Evolutionary conservation across 2,113 vertebrate species (phyloP), one percentile per base, ranked within the genome.

Genomic region (Xiphorhynchus elegans): DNA sequence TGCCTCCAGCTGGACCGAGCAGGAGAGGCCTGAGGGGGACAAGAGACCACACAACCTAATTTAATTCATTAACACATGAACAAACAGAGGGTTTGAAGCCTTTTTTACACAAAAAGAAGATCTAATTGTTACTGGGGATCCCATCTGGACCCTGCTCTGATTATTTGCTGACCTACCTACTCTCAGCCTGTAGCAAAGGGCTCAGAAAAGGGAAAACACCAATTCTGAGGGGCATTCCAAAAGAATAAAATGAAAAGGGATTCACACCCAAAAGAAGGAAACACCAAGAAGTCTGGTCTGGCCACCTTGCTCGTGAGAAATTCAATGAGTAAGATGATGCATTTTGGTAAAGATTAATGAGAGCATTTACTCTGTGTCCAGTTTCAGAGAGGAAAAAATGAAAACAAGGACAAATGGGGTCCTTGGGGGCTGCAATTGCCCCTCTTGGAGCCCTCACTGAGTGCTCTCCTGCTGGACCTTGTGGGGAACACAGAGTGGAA

Each of bases 381-480:
- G 31, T n/a, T 31, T 44, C 18, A 53, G 39, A 47, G 17, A 50
- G 7, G 16, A 63, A 73, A 13, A 74, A 59, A 33, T 8, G 13
- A 60, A 86, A 59, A 40, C 62, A 63, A 78, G 76, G 81, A 55
- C 31, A 53, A 78, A 40, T 3, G 7, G 35, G 26, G 16, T 28
- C 39, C 28, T 44, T 0, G 0, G 37, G 49, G n/a, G 19, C 60
- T 44, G 26, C 49, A 24, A 0, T 0, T 74, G 3, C 42, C 66
- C 76, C 66, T 79, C 72, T 82, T 68, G 81, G 47, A 92, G 53
- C 31, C 46, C 40, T 40, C 52, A 53, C 52, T 23, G 10, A 47
- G 47, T 23, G 47, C 47, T 31, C 28, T 29, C 52, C 52, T 31
- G 29, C 52, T 31, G 52, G 26, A 28, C 50, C 50, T 28, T 52